Percentiles rank a stretch among this genome's conserved stretches.
These are phyloP conservation scores for Myocastor coypus DNA, from an alignment of 2,113 vertebrate species.

Conservation along the genomic window DNA sequence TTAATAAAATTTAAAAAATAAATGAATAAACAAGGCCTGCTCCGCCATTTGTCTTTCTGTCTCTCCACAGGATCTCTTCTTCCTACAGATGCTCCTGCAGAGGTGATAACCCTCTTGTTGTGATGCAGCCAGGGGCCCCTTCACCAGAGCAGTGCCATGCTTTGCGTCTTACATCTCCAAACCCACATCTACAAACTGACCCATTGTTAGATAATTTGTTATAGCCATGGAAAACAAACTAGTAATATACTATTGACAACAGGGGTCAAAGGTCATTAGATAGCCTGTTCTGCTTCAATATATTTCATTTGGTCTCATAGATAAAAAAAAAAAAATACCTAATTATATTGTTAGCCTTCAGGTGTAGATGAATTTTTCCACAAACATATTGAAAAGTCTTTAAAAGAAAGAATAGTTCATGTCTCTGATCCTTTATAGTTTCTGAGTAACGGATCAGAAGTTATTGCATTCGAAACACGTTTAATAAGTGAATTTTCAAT, in stretches of 20 bases:
- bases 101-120: background rate
- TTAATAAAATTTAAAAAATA: too few species aligned
- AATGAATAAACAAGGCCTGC: background rate
- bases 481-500: background rate
- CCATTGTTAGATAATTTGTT: background rate
- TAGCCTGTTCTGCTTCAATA: background rate
- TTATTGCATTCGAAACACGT: background rate
- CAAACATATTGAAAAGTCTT: background rate
- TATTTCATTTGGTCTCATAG: background rate
- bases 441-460: background rate
- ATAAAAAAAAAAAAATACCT: slow-evolving; percentile 9
- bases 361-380: background rate
- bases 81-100: background rate
- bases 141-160: background rate
- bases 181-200: background rate
- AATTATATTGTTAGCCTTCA: slow-evolving; percentile 28
- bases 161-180: background rate
- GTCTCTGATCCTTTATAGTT: slow-evolving; percentile 14
- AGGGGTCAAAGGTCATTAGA: background rate
- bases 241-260: background rate
- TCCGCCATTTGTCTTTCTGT: background rate
- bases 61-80: background rate
- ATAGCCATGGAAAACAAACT: background rate
- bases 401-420: background rate
- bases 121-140: background rate